Percentiles rank a stretch among this genome's conserved stretches.
Conservation (phyloP, 2,113 vertebrate species). For the Gasterosteus nipponicus region DNA sequence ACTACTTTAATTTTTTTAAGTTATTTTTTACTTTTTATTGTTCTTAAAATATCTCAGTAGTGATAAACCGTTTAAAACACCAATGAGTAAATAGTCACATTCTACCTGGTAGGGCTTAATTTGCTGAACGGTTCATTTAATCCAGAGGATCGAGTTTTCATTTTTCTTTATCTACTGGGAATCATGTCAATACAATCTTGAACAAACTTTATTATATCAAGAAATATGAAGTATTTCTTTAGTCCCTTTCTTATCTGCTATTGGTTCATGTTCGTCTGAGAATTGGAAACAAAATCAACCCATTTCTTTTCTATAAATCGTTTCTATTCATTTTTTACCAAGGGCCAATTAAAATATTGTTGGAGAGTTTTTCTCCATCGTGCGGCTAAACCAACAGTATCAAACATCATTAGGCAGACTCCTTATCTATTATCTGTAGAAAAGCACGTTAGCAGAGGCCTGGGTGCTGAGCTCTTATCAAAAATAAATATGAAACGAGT, state of each 20-base stretch:
- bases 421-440: background rate
- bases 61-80: no score
- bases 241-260: no score
- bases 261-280: no score
- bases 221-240: no score
- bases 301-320: background rate
- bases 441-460: background rate
- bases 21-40: no score
- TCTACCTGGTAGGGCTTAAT: no score
- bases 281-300: no score
- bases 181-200: background rate
- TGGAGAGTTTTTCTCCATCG: background rate
- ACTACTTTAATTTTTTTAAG: no score
- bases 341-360: background rate
- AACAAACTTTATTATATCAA: background rate
- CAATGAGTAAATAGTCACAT: no score
- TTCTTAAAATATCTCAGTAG: no score
- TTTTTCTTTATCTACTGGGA: background rate
- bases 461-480: slow-evolving; percentile 4
- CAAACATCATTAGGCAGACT: background rate
- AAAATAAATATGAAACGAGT: slow-evolving; percentile 3
- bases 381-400: background rate
- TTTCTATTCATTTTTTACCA: background rate
- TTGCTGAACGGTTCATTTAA: background rate
- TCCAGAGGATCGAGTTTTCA: background rate